Percentiles rank a stretch among this genome's conserved stretches.
Evolutionary conservation across 1,140 invertebrate species (phyloP).

Genomic region (Nephila pilipes): DNA sequence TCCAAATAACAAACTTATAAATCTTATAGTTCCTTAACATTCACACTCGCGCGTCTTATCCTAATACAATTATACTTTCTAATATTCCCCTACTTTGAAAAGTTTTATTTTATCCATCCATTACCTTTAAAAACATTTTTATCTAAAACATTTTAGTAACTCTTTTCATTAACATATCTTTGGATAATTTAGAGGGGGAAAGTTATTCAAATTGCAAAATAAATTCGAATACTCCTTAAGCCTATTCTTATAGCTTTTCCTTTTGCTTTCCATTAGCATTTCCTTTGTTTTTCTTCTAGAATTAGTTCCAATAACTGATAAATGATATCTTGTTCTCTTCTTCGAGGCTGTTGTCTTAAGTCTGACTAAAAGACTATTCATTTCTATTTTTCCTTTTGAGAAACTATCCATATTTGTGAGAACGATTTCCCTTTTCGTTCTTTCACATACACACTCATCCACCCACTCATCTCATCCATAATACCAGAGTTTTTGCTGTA

Average conservation of each 20-base stretch:
- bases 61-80: too few relatives aligned
- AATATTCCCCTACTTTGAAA: too few relatives aligned
- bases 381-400: neutral
- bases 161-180: neutral
- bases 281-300: neutral
- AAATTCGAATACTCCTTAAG: neutral
- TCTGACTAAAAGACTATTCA: neutral
- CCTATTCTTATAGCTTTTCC: neutral
- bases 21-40: too few relatives aligned
- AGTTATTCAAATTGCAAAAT: neutral
- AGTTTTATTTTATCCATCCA: too few relatives aligned
- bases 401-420: neutral
- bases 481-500: neutral
- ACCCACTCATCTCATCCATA: neutral
- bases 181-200: neutral
- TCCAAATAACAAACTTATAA: too few relatives aligned
- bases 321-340: slow-evolving; percentile 9
- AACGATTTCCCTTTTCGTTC: neutral
- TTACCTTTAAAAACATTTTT: too few relatives aligned
- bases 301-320: slow-evolving; percentile 1
- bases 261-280: neutral
- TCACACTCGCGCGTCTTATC: too few relatives aligned
- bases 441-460: neutral
- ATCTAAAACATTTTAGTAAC: neutral
- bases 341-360: neutral